Conservation (phyloP, 2,888 invertebrate species). For the Temnothorax rugatulus region DNA sequence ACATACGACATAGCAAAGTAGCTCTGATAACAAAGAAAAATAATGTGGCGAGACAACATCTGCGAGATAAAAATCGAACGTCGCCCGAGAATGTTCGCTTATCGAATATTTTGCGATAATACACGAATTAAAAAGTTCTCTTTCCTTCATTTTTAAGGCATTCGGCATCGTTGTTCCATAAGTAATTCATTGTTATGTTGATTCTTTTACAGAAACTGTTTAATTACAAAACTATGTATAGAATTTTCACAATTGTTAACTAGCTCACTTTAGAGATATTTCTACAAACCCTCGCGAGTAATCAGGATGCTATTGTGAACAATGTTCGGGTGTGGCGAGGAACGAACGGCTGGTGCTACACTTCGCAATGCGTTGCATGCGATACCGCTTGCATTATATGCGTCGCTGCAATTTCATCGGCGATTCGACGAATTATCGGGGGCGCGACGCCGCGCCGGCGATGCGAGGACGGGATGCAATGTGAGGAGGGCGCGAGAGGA, state of each 20-base stretch:
- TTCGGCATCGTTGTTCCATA: not conserved
- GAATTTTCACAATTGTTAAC: not conserved
- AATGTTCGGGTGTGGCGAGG: not conserved
- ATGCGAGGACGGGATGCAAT: constrained; percentile 37
- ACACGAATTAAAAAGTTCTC: not conserved
- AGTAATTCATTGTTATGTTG: not conserved
- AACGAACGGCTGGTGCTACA: constrained; percentile 3
- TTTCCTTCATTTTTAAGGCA: not conserved
- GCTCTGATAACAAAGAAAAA: constrained; percentile 25
- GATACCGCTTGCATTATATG: constrained; percentile 55
- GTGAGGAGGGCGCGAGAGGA: constrained; percentile 25
- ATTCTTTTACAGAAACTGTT: not conserved
- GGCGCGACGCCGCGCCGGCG: constrained; percentile 23
- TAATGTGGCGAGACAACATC: not conserved
- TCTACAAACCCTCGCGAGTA: constrained; percentile 52
- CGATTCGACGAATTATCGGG: constrained; percentile 41
- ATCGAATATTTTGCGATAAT: not conserved
- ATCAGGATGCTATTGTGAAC: constrained; percentile 72
- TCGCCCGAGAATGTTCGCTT: not conserved
- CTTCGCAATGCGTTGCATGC: constrained; percentile 41
- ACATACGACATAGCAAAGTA: constrained; percentile 1
- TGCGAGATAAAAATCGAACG: constrained; percentile 5
- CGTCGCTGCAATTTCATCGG: constrained; percentile 63
- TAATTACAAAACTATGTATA: not conserved
- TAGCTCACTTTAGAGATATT: not conserved